Conservation (phyloP, 2,888 invertebrate species). For the Drosophila vallismaia region DNA sequence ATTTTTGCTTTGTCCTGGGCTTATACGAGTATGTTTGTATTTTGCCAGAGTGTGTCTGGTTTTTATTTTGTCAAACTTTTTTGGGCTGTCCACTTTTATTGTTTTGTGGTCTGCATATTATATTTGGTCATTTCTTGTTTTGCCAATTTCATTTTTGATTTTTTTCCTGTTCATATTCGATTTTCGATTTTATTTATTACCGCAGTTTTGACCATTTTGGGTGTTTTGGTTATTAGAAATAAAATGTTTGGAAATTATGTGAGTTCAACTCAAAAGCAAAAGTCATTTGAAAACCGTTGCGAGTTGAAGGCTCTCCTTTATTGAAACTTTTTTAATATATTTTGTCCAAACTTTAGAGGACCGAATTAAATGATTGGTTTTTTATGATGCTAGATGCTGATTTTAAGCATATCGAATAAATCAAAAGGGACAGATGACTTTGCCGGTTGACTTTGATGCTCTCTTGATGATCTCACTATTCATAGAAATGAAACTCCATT, state of each 20-base stretch:
- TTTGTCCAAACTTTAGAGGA: conserved; percentile 18
- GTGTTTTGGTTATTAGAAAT: conserved; percentile 51
- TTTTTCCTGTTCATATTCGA: conserved; percentile 59
- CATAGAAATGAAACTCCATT: conserved; percentile 10
- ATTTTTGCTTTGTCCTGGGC: conserved; percentile 44
- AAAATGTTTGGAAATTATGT: conserved; percentile 70
- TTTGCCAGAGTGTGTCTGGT: conserved; percentile 35
- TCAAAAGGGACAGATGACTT: conserved; percentile 11
- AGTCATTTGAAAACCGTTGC: conserved; percentile 33
- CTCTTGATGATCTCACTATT: conserved; percentile 30
- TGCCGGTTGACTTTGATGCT: conserved; percentile 25
- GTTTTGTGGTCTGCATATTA: conserved; percentile 73
- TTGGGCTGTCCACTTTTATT: conserved; percentile 66
- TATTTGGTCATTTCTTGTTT: conserved; percentile 77
- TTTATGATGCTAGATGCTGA: conserved; percentile 12
- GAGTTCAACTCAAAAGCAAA: conserved; percentile 59
- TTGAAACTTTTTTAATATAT: conserved; percentile 64
- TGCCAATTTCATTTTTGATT: conserved; percentile 37
- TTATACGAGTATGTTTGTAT: neutral
- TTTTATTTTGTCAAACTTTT: conserved; percentile 26
- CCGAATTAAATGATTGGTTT: neutral
- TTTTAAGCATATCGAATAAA: conserved; percentile 15
- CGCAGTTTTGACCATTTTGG: conserved; percentile 66
- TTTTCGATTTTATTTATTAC: conserved; percentile 71
- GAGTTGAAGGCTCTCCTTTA: conserved; percentile 41